Base-by-base conservation (phyloP, 2,113 vertebrate genomes). In the Lanius ludovicianus region DNA sequence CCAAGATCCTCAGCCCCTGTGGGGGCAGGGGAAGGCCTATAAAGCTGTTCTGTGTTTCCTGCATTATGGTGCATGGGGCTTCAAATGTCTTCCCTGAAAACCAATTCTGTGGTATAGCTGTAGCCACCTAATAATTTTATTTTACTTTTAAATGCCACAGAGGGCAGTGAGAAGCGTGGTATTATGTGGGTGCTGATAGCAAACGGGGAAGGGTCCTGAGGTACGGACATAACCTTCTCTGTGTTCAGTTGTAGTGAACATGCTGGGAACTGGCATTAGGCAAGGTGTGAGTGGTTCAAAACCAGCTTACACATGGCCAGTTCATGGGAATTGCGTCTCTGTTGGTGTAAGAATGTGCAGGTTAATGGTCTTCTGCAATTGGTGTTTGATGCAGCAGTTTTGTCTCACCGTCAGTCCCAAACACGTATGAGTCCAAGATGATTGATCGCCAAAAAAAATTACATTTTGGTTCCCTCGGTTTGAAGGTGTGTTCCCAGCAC, bases 41-140 rank as follows among this genome's bases (percentile, higher is more conserved):
- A 96, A 96, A 95, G 90, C 79, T 71, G 60, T 96, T 86, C 95
- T 96, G 88, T 96, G 76, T 97, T 95, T 90, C 60, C 69, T 84
- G 50, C 91, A 81, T 95, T 94, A 86, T 95, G 49, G 64, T 84
- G 21, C 90, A 28, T 79, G 57, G 56, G 46, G 56, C 44, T 84
- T 86, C 88, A 79, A 90, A 93, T 89, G 76, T 89, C 90, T 87
- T 94, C 87, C 74, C 59, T 94, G 85, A 90, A 94, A 97, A 95
- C 74, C 50, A 63, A 60, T 91, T 92, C 84, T 87, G 92, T 88
- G 88, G 85, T 88, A 47, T 92, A 79, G 79, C 87, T 89, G 82
- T 83, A 89, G 65, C 89, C 95, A 95, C 94, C 93, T 94, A 96
- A 94, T 97, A 94, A 90, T 94, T 96, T 93, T 84, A 67, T 89